A percentile compares a stretch with the other conserved stretches of the same genome.
These are phyloP conservation scores for Sarcophaga subvicina DNA, from an alignment of 2,888 invertebrate species.

Conservation along the genomic window DNA sequence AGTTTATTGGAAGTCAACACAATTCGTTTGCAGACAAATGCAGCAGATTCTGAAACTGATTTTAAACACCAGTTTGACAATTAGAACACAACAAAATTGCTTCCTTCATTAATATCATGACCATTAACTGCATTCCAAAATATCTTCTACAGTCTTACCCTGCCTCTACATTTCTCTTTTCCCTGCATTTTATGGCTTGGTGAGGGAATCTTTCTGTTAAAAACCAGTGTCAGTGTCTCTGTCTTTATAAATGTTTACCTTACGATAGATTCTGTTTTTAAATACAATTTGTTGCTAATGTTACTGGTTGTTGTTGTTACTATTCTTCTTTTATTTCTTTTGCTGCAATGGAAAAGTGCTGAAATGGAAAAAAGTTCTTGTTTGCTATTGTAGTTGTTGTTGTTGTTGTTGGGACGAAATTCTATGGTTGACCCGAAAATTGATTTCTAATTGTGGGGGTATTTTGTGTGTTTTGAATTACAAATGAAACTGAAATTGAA, in stretches of 20 bases:
- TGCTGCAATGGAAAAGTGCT: background rate
- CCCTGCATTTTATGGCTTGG: no score
- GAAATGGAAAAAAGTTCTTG: background rate
- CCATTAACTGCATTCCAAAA: background rate
- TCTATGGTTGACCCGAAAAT: slow-evolving; percentile 17
- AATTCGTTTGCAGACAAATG: no score
- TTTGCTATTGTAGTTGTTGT: background rate
- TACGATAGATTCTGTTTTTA: background rate
- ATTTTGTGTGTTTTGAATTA: slow-evolving; percentile 51
- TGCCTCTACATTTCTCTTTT: no score
- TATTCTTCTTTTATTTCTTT: background rate
- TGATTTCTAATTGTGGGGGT: slow-evolving; percentile 49
- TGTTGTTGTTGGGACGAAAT: background rate
- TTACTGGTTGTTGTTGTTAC: background rate
- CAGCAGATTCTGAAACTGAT: no score
- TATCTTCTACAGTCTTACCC: no score
- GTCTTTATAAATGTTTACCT: slow-evolving; percentile 14
- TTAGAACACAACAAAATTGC: slow-evolving; percentile 1
- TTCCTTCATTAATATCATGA: background rate
- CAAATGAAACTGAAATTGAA: slow-evolving; percentile 45
- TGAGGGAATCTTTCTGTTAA: background rate
- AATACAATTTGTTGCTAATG: slow-evolving; percentile 41
- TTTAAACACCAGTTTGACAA: slow-evolving; percentile 4
- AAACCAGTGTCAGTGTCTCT: background rate
- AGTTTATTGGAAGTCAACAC: no score